phyloP scores from a whole-genome alignment of 2,888 invertebrate species.

The Oegoconia quadripuncta region DNA sequence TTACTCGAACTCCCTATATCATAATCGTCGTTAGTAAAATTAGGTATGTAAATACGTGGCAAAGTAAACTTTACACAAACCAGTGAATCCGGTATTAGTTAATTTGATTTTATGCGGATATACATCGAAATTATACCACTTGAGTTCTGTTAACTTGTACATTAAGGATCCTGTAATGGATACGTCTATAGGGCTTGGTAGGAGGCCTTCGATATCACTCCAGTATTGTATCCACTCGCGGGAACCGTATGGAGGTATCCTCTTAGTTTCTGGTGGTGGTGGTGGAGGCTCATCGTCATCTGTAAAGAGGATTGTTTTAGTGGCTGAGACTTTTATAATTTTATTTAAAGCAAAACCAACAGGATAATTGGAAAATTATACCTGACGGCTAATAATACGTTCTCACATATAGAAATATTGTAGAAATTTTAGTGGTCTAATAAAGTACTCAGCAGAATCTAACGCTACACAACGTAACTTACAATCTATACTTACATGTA shows the following conservation, averaged over 20 bases:
- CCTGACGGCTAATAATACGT: too few relatives aligned
- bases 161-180: conserved; percentile 56
- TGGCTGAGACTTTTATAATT: too few relatives aligned
- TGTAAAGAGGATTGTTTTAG: too few relatives aligned
- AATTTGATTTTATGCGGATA: conserved; percentile 82
- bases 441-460: too few relatives aligned
- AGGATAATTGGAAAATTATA: too few relatives aligned
- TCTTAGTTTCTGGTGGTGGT: conserved; percentile 24
- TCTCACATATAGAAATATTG: too few relatives aligned
- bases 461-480: too few relatives aligned
- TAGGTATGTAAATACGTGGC: not conserved
- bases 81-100: conserved; percentile 83
- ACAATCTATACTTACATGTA: too few relatives aligned
- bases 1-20: not conserved
- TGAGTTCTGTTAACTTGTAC: conserved; percentile 65
- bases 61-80: conserved; percentile 57
- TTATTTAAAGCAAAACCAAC: too few relatives aligned
- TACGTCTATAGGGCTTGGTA: conserved; percentile 59
- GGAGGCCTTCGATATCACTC: conserved; percentile 49
- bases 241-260: conserved; percentile 43
- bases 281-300: conserved; percentile 34
- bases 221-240: conserved; percentile 56
- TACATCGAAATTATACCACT: conserved; percentile 79
- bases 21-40: not conserved
- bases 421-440: too few relatives aligned